Conservation (phyloP, 2,797 vertebrate species). For the Gallinago nigripennis region DNA sequence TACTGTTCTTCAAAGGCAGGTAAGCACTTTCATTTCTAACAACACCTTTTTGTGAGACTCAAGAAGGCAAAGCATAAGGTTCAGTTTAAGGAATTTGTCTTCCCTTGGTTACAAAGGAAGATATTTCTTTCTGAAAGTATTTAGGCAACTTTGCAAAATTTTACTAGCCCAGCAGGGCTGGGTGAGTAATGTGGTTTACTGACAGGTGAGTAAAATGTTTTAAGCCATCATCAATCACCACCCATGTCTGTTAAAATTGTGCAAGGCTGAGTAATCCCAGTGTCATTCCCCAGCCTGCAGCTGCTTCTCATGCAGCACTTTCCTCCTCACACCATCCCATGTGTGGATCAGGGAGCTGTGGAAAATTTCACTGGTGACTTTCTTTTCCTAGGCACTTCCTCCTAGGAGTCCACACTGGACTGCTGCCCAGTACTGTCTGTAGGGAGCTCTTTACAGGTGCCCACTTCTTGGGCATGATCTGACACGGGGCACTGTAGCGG, state of each 20-base stretch:
- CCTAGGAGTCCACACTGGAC: no score
- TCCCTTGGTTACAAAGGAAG: background rate
- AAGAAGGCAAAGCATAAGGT: background rate
- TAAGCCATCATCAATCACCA: background rate
- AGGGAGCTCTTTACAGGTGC: background rate
- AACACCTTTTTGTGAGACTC: background rate
- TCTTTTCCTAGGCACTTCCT: background rate
- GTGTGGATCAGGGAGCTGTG: background rate
- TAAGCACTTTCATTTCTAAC: conserved; percentile 35
- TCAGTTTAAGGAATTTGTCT: background rate
- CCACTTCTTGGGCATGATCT: rapidly evolving
- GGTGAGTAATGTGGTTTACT: background rate
- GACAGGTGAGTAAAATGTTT: background rate
- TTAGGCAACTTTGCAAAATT: background rate
- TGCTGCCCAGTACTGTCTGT: no score
- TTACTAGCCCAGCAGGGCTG: background rate
- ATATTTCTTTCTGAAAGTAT: background rate
- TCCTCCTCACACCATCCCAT: rapidly evolving
- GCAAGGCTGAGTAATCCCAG: background rate
- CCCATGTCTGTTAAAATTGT: background rate
- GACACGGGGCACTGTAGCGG: background rate
- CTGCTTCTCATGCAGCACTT: background rate
- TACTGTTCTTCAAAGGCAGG: conserved; percentile 87
- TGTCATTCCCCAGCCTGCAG: background rate
- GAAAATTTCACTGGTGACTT: background rate